phyloP scores from a whole-genome alignment of 2,113 vertebrate genomes.

The Dipodomys ordii region DNA sequence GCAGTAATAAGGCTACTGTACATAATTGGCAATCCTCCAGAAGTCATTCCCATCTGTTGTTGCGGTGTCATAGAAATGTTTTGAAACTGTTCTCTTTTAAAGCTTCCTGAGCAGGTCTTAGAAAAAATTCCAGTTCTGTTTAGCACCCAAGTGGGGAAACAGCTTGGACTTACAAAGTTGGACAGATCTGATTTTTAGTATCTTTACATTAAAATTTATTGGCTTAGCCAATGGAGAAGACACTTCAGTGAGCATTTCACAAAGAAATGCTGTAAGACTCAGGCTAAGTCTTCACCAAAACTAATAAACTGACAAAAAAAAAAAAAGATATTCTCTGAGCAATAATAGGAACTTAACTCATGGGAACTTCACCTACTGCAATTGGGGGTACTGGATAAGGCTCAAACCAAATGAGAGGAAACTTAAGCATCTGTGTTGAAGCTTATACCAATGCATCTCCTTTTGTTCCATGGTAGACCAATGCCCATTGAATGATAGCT shows the following conservation, averaged over 20 bases:
- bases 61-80: not conserved
- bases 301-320: constrained; percentile 4
- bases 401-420: constrained; percentile 20
- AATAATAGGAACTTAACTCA: not conserved
- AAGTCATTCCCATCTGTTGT: not conserved
- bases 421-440: not conserved
- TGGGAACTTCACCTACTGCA: not conserved
- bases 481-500: not conserved
- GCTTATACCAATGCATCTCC: not conserved
- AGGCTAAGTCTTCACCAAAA: constrained; percentile 54
- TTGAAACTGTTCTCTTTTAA: constrained; percentile 57
- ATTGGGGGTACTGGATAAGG: not conserved
- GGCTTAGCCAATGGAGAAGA: constrained; percentile 50
- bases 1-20: constrained; percentile 73
- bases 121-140: constrained; percentile 58
- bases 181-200: constrained; percentile 51
- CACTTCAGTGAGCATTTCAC: constrained; percentile 34
- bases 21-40: constrained; percentile 22
- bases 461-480: not conserved
- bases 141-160: constrained; percentile 69
- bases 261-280: constrained; percentile 49
- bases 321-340: not conserved
- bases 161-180: constrained; percentile 28
- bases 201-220: constrained; percentile 40
- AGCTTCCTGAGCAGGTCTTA: constrained; percentile 69